phyloP scores from a whole-genome alignment of 2,888 invertebrate species.

The Carabus problematicus region DNA sequence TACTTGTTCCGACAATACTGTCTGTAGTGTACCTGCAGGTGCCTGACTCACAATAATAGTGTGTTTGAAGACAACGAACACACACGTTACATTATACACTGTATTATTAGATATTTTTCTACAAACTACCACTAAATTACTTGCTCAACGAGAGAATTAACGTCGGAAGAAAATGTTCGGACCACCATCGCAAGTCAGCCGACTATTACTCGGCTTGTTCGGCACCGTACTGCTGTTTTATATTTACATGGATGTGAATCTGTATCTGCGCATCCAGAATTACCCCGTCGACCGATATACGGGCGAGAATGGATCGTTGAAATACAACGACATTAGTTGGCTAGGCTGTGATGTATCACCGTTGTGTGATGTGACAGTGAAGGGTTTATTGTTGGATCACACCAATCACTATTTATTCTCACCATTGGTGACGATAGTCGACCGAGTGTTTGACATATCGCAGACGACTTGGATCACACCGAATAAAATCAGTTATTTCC shows the following conservation, averaged over 20 bases:
- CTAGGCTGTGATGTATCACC: constrained; percentile 77
- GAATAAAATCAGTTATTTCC: constrained; percentile 82
- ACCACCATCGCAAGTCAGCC: constrained; percentile 76
- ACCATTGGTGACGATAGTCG: constrained; percentile 77
- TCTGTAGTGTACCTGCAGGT: background rate
- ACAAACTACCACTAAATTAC: background rate
- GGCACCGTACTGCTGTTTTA: constrained; percentile 69
- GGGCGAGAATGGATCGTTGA: constrained; percentile 51
- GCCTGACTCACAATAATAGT: background rate
- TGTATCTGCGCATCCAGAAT: constrained; percentile 74
- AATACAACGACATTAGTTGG: constrained; percentile 66
- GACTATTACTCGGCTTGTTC: constrained; percentile 68
- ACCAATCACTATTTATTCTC: constrained; percentile 84
- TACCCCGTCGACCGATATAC: constrained; percentile 68
- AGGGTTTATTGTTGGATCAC: constrained; percentile 82
- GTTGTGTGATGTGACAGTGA: constrained; percentile 81
- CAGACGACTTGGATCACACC: constrained; percentile 71
- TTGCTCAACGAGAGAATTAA: constrained; percentile 32
- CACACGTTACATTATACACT: background rate
- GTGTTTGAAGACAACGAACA: no score
- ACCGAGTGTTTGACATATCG: constrained; percentile 64
- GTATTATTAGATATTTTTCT: background rate
- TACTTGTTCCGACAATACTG: no score
- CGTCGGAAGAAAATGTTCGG: constrained; percentile 66
- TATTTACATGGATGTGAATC: constrained; percentile 74